Conservation (phyloP, 53 echinoderm and acorn worm species). For the Astropecten irregularis region DNA sequence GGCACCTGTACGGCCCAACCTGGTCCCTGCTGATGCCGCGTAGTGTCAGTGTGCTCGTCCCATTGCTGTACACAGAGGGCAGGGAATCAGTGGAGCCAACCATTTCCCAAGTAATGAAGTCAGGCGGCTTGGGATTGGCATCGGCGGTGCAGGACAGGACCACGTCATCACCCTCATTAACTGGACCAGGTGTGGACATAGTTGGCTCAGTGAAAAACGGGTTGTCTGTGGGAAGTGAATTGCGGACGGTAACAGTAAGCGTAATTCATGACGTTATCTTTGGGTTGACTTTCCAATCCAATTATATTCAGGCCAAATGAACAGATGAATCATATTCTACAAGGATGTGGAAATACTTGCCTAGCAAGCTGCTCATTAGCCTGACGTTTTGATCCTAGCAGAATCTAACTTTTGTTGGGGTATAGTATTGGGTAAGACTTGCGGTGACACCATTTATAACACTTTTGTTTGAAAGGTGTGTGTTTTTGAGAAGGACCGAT, state of each 20-base stretch:
- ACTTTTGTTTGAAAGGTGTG: too few species aligned
- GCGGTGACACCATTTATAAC: too few species aligned
- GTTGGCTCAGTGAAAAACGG: neutral
- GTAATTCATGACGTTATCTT: too few species aligned
- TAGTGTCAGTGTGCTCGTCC: conserved; percentile 15
- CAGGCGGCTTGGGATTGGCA: conserved; percentile 10
- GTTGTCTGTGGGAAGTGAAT: neutral
- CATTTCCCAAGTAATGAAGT: neutral
- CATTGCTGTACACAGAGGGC: neutral
- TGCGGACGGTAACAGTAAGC: neutral
- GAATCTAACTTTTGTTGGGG: too few species aligned
- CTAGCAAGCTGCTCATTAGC: too few species aligned
- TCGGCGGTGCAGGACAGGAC: conserved; percentile 14
- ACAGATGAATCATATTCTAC: too few species aligned
- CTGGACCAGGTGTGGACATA: neutral
- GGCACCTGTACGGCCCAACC: conserved; percentile 4
- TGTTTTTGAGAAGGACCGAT: too few species aligned
- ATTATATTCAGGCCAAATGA: too few species aligned
- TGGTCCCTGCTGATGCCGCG: neutral
- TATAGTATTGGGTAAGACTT: too few species aligned
- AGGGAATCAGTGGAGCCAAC: neutral
- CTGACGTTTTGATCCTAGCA: too few species aligned
- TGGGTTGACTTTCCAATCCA: too few species aligned
- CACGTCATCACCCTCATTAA: conserved; percentile 3
- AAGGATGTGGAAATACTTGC: too few species aligned